phyloP scores from a whole-genome alignment of 2,797 vertebrate genomes.

The Chanos chanos region DNA sequence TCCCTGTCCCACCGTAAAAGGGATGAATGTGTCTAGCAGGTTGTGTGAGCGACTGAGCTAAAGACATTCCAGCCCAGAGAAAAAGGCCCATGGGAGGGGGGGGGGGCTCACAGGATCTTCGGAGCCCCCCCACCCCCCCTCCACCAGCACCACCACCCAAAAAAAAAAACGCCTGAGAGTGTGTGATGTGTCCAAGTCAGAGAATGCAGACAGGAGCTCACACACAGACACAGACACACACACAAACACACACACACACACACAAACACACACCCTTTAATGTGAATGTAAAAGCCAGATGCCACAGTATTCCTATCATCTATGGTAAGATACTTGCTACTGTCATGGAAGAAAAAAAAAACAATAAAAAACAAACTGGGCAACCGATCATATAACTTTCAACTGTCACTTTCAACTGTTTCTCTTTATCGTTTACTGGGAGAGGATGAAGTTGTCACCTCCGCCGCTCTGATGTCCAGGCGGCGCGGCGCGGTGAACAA shows the following conservation, averaged over 20 bases:
- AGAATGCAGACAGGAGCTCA: no score
- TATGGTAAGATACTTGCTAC: constrained; percentile 21
- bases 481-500: constrained; percentile 14
- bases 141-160: no score
- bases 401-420: no score
- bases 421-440: no score
- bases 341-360: no score
- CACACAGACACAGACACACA: no score
- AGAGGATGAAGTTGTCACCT: constrained; percentile 22
- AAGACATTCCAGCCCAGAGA: constrained; percentile 16
- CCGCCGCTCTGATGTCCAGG: constrained; percentile 22
- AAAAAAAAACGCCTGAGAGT: constrained; percentile 1
- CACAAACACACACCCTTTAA: constrained; percentile 8
- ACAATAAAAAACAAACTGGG: no score
- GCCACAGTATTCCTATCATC: constrained; percentile 31
- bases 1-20: no score
- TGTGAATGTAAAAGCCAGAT: constrained; percentile 40
- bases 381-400: no score
- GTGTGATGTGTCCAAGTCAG: neutral
- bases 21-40: constrained; percentile 21
- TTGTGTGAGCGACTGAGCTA: constrained; percentile 13
- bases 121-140: no score
- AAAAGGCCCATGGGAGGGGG: constrained; percentile 27
- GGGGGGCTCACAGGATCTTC: neutral
- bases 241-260: neutral